Conservation (phyloP, 2,797 vertebrate species). For the Acridotheres tristis region DNA sequence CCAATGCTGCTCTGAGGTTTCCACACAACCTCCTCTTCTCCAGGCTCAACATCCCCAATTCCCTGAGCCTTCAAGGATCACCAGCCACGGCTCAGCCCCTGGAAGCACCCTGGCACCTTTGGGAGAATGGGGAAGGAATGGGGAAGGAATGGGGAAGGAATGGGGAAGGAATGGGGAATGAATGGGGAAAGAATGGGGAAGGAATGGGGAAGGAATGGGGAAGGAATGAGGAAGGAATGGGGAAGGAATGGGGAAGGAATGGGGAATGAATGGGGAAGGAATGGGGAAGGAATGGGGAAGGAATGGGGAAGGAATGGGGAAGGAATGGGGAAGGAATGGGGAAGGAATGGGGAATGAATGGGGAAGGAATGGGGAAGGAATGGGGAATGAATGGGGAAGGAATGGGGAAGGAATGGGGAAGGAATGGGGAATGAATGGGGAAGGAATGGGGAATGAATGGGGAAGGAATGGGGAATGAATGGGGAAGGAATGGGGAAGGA, state of each 20-base stretch:
- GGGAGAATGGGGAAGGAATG: background rate
- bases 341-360: no score
- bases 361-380: background rate
- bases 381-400: background rate
- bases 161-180: background rate
- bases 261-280: background rate
- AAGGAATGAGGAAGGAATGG: no score
- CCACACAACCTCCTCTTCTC: background rate
- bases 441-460: background rate
- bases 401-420: background rate
- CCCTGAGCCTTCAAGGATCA: background rate
- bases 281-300: background rate
- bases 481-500: no score
- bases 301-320: no score
- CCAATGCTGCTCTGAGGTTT: background rate
- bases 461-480: background rate
- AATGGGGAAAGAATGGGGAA: no score
- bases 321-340: background rate
- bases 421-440: background rate
- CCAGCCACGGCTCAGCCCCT: background rate
- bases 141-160: background rate
- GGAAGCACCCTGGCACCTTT: background rate
- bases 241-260: no score
- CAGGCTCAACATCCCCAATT: background rate
- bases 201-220: background rate